phyloP scores from a whole-genome alignment of 2,888 invertebrate species.

The Pachymerium ferrugineum region DNA sequence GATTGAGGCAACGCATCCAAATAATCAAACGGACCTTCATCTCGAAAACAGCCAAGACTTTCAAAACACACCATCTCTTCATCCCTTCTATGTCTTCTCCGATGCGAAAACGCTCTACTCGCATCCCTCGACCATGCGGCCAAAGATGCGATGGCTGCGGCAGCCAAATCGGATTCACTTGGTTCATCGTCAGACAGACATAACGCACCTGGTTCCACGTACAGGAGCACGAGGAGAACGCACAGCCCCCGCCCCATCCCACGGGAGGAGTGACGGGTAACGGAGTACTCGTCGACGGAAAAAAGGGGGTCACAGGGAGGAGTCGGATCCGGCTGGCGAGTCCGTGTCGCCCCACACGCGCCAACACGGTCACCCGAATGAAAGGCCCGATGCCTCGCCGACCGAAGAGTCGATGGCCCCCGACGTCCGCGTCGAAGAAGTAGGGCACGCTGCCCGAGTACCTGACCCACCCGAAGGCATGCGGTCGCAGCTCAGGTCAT shows the following conservation, averaged over 20 bases:
- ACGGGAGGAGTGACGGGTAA: neutral
- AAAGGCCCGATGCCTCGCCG: neutral
- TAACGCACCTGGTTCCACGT: neutral
- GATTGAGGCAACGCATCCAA: slow-evolving; percentile 80
- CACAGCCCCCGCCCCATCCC: neutral
- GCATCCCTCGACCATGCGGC: slow-evolving; percentile 16
- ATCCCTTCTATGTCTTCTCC: slow-evolving; percentile 54
- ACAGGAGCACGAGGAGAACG: neutral
- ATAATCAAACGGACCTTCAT: slow-evolving; percentile 82
- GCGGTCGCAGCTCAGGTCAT: slow-evolving; percentile 9
- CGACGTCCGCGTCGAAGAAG: neutral
- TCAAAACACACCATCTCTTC: slow-evolving; percentile 76
- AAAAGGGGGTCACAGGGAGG: slow-evolving; percentile 4
- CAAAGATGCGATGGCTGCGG: neutral
- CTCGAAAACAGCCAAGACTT: slow-evolving; percentile 86
- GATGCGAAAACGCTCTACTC: neutral
- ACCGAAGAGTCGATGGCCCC: slow-evolving; percentile 8
- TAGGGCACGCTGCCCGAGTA: slow-evolving; percentile 4
- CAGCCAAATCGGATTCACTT: neutral
- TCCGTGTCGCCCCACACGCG: neutral
- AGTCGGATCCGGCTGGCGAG: neutral
- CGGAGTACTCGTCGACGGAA: neutral
- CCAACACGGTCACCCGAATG: neutral
- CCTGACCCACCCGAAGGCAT: slow-evolving; percentile 9
- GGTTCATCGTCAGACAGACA: neutral